phyloP scores from a whole-genome alignment of 2,797 vertebrate genomes.

The Anomalospiza imberbis region DNA sequence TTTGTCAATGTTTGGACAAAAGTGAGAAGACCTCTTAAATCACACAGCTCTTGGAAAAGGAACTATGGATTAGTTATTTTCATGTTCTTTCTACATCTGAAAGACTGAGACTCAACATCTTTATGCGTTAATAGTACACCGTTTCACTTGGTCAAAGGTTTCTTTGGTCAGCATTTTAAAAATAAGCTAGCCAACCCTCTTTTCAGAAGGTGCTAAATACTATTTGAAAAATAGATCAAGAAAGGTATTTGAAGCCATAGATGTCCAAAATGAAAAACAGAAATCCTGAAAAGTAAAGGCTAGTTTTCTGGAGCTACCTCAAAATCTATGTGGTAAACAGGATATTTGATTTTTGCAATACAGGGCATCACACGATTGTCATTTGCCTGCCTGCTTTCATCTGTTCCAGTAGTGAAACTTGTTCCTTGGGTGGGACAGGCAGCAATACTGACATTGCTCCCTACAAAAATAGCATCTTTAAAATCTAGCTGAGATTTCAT shows the following conservation, averaged over 20 bases:
- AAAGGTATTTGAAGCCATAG: neutral
- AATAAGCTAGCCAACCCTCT: neutral
- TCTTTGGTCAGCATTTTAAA: neutral
- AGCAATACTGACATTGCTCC: neutral
- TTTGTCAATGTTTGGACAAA: neutral
- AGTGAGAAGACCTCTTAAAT: neutral
- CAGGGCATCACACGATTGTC: rapidly evolving
- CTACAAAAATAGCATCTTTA: neutral
- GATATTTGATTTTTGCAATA: neutral
- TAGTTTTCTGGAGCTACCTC: neutral
- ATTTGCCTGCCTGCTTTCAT: neutral
- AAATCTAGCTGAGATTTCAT: neutral
- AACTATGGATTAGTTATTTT: neutral
- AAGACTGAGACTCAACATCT: neutral
- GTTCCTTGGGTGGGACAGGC: neutral
- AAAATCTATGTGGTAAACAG: neutral
- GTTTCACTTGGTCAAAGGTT: neutral
- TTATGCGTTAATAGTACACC: neutral
- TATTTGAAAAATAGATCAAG: neutral
- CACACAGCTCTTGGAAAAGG: rapidly evolving
- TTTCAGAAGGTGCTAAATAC: neutral
- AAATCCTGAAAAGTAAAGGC: neutral
- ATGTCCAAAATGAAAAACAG: neutral
- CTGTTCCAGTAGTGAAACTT: neutral
- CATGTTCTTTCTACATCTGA: neutral